Evolutionary conservation across 2,797 vertebrate species (phyloP).

Genomic region (Orientallactaga sibirica): DNA sequence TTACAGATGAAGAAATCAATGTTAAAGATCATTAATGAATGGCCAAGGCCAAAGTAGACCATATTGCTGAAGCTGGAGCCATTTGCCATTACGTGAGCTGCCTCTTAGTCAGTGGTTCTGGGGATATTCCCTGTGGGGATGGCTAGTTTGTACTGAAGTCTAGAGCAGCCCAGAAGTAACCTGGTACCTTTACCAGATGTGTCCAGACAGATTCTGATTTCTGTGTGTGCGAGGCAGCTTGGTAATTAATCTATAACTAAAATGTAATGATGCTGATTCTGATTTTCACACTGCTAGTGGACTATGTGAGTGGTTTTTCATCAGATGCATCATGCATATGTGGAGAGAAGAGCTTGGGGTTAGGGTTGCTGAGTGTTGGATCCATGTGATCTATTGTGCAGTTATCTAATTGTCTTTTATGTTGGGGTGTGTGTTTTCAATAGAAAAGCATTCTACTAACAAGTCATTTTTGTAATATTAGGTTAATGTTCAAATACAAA

Average conservation of each 20-base stretch:
- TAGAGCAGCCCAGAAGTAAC: not conserved
- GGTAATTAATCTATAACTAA: not conserved
- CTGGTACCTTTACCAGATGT: conserved; percentile 5
- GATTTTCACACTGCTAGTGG: not conserved
- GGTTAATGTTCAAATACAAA: not conserved
- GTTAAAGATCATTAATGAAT: not conserved
- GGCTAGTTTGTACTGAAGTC: not conserved
- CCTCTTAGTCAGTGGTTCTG: not conserved
- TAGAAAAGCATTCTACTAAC: not conserved
- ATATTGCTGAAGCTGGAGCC: not conserved
- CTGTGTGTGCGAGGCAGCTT: not conserved
- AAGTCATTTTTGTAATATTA: not conserved
- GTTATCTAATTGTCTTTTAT: not conserved
- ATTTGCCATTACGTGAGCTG: not conserved
- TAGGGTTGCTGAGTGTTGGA: not conserved
- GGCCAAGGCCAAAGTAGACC: not conserved
- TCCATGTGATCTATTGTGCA: not conserved
- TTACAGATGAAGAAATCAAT: conserved; percentile 18
- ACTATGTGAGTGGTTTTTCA: not conserved
- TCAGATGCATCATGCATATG: not conserved
- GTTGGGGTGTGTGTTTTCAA: not conserved
- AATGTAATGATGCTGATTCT: not conserved
- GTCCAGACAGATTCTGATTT: conserved; percentile 34
- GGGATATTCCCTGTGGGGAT: not conserved
- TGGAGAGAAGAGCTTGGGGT: not conserved